Conservation (phyloP, 2,113 vertebrate species). For the Gnathonemus echidnorhynchus region DNA sequence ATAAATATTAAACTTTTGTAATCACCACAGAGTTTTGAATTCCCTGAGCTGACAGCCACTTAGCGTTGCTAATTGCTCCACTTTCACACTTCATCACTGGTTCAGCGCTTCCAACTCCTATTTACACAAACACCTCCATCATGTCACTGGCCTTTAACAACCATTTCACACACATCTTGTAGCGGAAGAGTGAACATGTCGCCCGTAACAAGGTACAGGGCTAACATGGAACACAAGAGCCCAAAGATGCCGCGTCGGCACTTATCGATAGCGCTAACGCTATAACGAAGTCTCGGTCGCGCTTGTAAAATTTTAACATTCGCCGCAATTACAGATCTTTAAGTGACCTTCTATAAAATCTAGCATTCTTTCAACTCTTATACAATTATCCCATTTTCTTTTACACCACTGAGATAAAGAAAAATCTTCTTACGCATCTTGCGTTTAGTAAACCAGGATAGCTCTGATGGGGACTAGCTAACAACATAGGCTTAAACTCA, state of each 20-base stretch:
- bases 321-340: neutral
- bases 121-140: constrained; percentile 19
- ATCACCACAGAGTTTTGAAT: constrained; percentile 8
- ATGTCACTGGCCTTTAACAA: constrained; percentile 16
- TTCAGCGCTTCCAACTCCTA: constrained; percentile 7
- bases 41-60: constrained; percentile 12
- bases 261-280: neutral
- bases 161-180: neutral
- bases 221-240: neutral
- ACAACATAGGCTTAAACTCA: neutral
- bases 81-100: constrained; percentile 19
- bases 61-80: constrained; percentile 13
- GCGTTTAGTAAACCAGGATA: neutral
- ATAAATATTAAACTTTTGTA: constrained; percentile 1
- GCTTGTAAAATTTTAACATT: neutral
- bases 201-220: neutral
- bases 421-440: too few species aligned
- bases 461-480: neutral
- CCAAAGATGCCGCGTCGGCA: neutral
- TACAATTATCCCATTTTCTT: neutral
- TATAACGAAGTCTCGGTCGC: neutral
- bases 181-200: neutral
- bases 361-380: neutral
- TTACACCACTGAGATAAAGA: neutral
- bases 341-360: neutral